phyloP scores from a whole-genome alignment of 2,888 invertebrate species.

The Metellina segmentata region DNA sequence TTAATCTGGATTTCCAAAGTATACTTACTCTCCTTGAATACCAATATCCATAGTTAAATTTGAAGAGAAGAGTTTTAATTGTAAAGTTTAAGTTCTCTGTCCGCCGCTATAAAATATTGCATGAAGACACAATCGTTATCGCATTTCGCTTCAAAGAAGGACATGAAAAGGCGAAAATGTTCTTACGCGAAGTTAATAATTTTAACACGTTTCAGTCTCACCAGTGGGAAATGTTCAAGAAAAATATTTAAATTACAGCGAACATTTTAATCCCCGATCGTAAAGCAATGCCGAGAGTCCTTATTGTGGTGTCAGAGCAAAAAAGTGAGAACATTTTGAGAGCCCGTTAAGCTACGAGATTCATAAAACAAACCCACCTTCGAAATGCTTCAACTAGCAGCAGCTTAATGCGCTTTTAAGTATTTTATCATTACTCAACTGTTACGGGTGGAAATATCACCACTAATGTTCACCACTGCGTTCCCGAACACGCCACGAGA shows the following conservation, averaged over 20 bases:
- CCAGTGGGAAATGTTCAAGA: too few relatives aligned
- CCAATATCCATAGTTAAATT: too few relatives aligned
- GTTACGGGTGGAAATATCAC: slow-evolving; percentile 15
- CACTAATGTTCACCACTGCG: not conserved
- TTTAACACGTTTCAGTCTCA: not conserved
- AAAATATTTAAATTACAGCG: not conserved
- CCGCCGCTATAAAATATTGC: too few relatives aligned
- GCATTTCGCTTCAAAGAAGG: too few relatives aligned
- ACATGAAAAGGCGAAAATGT: not conserved
- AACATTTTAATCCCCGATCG: slow-evolving; percentile 55
- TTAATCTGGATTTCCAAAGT: too few relatives aligned
- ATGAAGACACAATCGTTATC: too few relatives aligned
- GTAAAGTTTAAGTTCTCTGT: too few relatives aligned
- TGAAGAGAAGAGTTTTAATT: too few relatives aligned
- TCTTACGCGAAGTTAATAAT: not conserved
- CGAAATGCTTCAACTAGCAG: slow-evolving; percentile 18
- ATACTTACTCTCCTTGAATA: too few relatives aligned
- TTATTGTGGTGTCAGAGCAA: not conserved
- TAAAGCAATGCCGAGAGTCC: slow-evolving; percentile 32
- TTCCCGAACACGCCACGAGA: slow-evolving; percentile 20
- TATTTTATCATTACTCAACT: slow-evolving; percentile 39
- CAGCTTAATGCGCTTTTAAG: slow-evolving; percentile 21
- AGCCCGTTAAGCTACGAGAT: slow-evolving; percentile 28
- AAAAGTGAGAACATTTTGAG: slow-evolving; percentile 1
- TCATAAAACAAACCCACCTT: slow-evolving; percentile 43